Percentiles rank a stretch among this genome's conserved stretches.
Conservation (phyloP, 2,113 vertebrate species). For the Gyps fulvus region DNA sequence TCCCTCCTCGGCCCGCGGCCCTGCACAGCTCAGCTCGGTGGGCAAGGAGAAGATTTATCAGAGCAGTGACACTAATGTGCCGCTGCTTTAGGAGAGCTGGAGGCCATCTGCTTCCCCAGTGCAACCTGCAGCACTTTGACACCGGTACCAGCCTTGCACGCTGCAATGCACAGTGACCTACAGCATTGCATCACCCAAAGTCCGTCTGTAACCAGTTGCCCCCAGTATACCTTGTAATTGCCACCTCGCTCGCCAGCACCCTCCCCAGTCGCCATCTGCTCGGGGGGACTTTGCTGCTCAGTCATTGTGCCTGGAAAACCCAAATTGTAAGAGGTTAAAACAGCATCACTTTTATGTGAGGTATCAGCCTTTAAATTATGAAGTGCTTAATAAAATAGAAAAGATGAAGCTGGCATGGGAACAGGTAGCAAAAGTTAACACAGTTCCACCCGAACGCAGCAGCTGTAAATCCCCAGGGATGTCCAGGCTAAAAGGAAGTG, state of each 20-base stretch:
- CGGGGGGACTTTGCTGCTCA: constrained; percentile 78
- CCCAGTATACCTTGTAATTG: constrained; percentile 80
- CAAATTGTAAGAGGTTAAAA: background rate
- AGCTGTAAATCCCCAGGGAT: background rate
- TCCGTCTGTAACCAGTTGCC: accelerated
- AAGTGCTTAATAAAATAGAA: accelerated
- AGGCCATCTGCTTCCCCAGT: background rate
- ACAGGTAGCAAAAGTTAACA: background rate
- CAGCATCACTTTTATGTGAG: accelerated
- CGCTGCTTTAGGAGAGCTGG: background rate
- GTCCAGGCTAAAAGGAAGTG: background rate
- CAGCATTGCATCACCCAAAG: background rate
- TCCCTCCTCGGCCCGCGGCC: background rate
- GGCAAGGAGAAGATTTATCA: background rate
- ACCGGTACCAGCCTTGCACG: background rate
- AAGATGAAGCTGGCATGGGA: background rate
- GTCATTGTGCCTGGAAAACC: constrained; percentile 72
- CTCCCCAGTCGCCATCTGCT: constrained; percentile 83
- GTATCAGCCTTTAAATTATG: background rate
- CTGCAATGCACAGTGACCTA: accelerated
- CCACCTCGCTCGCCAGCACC: constrained; percentile 77
- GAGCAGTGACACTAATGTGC: accelerated
- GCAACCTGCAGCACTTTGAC: background rate
- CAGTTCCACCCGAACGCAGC: accelerated
- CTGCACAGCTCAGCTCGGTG: accelerated